phyloP scores from a whole-genome alignment of 1,140 invertebrate genomes.

The Drosophila nasuta region DNA sequence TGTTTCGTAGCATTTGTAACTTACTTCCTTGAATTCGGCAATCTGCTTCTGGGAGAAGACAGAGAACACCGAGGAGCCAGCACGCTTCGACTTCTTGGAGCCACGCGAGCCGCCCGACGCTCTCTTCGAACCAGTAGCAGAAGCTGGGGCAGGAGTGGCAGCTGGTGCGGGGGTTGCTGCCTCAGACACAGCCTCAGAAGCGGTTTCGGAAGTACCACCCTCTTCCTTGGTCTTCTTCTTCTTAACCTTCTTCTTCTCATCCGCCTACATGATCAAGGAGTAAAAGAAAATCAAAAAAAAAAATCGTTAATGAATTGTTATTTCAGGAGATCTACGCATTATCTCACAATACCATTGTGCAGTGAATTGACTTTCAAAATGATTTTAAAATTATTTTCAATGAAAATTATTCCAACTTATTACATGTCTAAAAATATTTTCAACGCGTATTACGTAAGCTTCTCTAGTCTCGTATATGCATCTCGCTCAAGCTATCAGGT shows the following conservation, averaged over 20 bases:
- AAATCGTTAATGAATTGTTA: constrained; percentile 15
- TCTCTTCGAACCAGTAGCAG: constrained; percentile 87
- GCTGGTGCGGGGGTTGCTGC: constrained; percentile 87
- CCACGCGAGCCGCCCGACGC: constrained; percentile 87
- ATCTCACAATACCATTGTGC: constrained; percentile 7
- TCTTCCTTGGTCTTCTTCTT: constrained; percentile 93
- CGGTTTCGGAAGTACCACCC: constrained; percentile 88
- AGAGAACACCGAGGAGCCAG: constrained; percentile 97
- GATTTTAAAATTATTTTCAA: constrained; percentile 13
- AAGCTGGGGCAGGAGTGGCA: constrained; percentile 86
- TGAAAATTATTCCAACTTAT: constrained; percentile 1
- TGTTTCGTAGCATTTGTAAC: constrained; percentile 32
- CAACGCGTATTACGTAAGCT: constrained; percentile 63
- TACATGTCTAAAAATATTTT: constrained; percentile 29
- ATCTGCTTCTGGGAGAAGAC: constrained; percentile 98
- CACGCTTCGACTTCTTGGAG: constrained; percentile 92
- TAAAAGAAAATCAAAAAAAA: constrained; percentile 23
- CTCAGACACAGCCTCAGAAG: constrained; percentile 86
- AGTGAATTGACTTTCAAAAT: constrained; percentile 14
- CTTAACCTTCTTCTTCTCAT: constrained; percentile 93
- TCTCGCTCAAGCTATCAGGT: constrained; percentile 66
- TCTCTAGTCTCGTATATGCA: constrained; percentile 32
- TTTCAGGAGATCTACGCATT: background rate
- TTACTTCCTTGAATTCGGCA: constrained; percentile 97
- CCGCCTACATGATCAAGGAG: constrained; percentile 86